Base-by-base conservation (phyloP, 2,113 vertebrate species). In the Hystrix brachyura region DNA sequence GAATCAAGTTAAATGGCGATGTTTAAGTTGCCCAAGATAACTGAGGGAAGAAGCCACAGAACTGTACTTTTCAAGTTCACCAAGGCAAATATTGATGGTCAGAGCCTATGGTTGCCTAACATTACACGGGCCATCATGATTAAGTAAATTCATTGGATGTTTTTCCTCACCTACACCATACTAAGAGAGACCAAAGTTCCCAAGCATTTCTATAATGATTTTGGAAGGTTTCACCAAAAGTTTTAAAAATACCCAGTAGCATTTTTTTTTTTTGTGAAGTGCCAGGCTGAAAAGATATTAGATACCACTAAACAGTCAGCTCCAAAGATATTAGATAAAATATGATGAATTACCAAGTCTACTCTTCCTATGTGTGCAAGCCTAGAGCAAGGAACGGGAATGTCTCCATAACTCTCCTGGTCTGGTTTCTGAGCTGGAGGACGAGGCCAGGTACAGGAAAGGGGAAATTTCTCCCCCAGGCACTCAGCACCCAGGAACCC, bases 1-100 rank as follows among this genome's bases (percentile, higher is more conserved):
- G 96, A 90, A 82, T 96, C 76, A 82, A 90, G 76, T 79, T 90
- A 93, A 95, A 92, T 62, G 74, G 65, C 3, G 10, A 80, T 67
- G 11, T 21, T 62, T n/a, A 2, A 53, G 27, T 79, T 87, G 53
- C 71, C 74, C 48, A 67, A 90, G 71, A 90, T 92, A 81, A 93
- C 51, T 82, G 64, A 87, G 64, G 82, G 60, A 65, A 96, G 60
- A 88, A 76, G 38, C 14, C 67, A 81, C 17, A 48, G 55, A 87
- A 29, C 29, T 93, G 34, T 43, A 32, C 94, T 93, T 91, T 79
- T 46, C 34, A 95, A 71, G 64, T 88, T 97, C 84, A 85, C 74
- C 60, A 48, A 84, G 53, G 76, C 69, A 87, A 89, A 82, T 90
- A 76, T 38, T 90, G 80, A 84, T 96, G 64, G 93, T 88, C 55